Percentiles rank a stretch among this genome's conserved stretches.
phyloP scores from a whole-genome alignment of 2,113 vertebrate species.

The Centropus unirufus region DNA sequence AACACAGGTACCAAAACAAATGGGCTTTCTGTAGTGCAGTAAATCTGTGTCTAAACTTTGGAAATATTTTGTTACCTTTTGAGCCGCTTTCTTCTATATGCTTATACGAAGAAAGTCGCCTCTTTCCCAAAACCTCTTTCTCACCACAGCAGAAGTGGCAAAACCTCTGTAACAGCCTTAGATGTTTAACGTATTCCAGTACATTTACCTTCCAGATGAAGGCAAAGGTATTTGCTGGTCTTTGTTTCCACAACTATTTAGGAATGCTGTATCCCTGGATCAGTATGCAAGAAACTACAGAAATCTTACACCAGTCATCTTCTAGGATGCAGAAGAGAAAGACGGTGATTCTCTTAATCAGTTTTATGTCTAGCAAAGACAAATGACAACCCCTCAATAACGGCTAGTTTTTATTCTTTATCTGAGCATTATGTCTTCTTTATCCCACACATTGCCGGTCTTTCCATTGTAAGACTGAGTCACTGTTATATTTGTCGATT shows the following conservation, averaged over 20 bases:
- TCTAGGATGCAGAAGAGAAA: background rate
- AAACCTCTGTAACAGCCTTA: background rate
- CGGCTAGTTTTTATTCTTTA: slow-evolving; percentile 16
- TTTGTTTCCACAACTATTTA: background rate
- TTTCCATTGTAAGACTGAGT: background rate
- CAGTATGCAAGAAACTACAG: background rate
- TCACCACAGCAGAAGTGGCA: background rate
- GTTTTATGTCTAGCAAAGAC: background rate
- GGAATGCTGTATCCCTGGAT: background rate
- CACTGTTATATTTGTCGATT: background rate
- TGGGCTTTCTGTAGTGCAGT: rapidly evolving
- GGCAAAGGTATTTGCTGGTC: background rate
- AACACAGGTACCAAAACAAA: background rate
- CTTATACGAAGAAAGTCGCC: background rate
- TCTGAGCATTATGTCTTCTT: background rate
- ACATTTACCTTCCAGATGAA: background rate
- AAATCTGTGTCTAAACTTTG: background rate
- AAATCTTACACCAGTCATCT: background rate
- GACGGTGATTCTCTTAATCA: background rate
- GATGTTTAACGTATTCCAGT: background rate
- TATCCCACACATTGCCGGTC: background rate
- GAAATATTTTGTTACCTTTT: background rate
- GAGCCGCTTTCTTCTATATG: background rate
- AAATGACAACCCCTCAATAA: background rate
- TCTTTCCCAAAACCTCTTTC: background rate